phyloP scores from a whole-genome alignment of 2,113 vertebrate genomes.

The Hippocampus comes region DNA sequence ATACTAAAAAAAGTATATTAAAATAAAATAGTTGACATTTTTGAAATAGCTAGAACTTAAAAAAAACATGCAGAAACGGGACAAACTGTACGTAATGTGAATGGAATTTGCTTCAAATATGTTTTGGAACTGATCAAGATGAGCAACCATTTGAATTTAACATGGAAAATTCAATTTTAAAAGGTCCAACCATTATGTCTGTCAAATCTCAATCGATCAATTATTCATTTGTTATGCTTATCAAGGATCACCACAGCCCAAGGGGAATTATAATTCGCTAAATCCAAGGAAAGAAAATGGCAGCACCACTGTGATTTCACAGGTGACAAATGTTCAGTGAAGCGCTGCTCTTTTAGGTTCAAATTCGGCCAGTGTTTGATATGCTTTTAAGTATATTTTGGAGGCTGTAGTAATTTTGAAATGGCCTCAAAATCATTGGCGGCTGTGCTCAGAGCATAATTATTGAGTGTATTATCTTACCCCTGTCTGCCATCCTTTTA shows the following conservation, averaged over 20 bases:
- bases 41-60: too few species aligned
- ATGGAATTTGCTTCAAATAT: too few species aligned
- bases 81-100: too few species aligned
- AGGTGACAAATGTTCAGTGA: background rate
- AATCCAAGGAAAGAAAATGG: background rate
- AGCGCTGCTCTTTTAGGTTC: constrained; percentile 3
- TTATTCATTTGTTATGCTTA: background rate
- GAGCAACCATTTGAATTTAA: background rate
- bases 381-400: constrained; percentile 46
- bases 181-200: background rate
- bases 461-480: constrained; percentile 78
- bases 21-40: too few species aligned
- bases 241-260: background rate
- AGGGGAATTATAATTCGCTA: background rate
- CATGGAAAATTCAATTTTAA: background rate
- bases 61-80: too few species aligned
- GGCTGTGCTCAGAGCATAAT: constrained; percentile 61
- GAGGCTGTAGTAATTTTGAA: constrained; percentile 46
- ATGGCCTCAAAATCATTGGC: constrained; percentile 62
- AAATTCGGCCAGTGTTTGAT: constrained; percentile 30
- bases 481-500: constrained; percentile 98
- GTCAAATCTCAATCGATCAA: background rate
- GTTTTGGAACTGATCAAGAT: background rate
- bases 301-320: background rate
- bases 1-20: too few species aligned